Base-by-base conservation (phyloP, 2,888 invertebrate genomes). In the Anoncus sp. region DNA sequence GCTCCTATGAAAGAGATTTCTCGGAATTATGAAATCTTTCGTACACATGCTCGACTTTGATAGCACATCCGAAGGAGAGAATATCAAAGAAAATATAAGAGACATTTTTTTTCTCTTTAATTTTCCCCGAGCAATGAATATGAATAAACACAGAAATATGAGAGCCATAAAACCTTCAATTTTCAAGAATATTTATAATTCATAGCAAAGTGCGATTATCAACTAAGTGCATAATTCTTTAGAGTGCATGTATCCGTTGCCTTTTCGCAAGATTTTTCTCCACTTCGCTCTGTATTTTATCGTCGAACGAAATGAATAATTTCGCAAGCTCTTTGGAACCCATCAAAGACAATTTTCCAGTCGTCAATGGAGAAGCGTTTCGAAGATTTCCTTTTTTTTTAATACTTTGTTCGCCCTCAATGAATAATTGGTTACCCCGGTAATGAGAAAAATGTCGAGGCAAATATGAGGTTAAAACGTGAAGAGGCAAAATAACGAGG, bases 251-350 rank as follows among this genome's bases (percentile, higher is more conserved):
- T 72, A 62, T 45, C 22, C 27, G 12, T 18, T 22, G n/a, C 31
- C n/a, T 14, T 24, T 40, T 14, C 10, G 18, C 24, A 40, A 59
- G 59, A 20, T 40, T 22, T 24, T 51, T 16, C 24, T n/a, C 22
- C 55, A 10, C 31, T 69, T 45, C 20, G 9, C 38, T 57, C 27
- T 16, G 27, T 18, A 55, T 49, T 55, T 55, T 43, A 43, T 27
- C 18, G 27, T 55, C 51, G n/a, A 38, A 7, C 3, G n/a, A 57
- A 63, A 43, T 67, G 38, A 67, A 77, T 77, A 77, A 73, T 72
- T 73, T 67, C 20, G 27, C 65, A 59, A 53, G 72, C 74, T 45
- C 67, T 77, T 62, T 62, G 35, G 27, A 24, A 10, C n/a, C 20
- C 51, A 31, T 60, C 38, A 47, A 20, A 59, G 31, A 49, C 35